Base-by-base conservation (phyloP, 2,113 vertebrate genomes). In the Sarotherodon lohbergeri region DNA sequence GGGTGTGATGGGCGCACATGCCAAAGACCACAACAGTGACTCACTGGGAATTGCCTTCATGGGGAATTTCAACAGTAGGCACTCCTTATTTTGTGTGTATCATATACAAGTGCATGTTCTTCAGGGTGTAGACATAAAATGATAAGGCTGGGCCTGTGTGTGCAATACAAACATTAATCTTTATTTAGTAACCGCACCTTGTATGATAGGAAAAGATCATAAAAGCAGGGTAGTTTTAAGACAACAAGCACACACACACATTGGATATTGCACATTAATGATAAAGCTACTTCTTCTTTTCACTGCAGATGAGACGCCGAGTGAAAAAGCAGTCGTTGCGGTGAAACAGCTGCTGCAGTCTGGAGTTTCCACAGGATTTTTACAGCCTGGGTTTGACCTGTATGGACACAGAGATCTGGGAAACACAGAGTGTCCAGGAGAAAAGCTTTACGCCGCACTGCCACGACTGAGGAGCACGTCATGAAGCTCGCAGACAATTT, bases 11-110 rank as follows among this genome's bases (percentile, higher is more conserved):
- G 97, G 97, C 2, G 91, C 95, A 6, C 97, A 98, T 34, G 89
- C 96, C 59, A 95, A 91, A 16, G 93, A 93, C 17, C 93, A 96
- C 91, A 97, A 97, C 79, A 61, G 90, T 14, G 87, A 96, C 85
- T 97, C 97, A 10, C 66, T 97, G 11, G 97, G 97, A 9, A 88
- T 97, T 46, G 96, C 96, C 13, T 96, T 98, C 91, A 96, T 98
- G 36, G 97, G 97, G 13, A 94, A 91, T 89, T 97, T 96, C 61
- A 94, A 92, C 27, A 91, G 97, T 98, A 94, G 94, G 89, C 12
- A 16, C 9, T 34, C 9, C 16, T 50, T 82, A 61, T 86, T 5
- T 34, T 9, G 52, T 41, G 2, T 59, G 41, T 2, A 52, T 34
- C 29, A 5, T 78, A 78, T 12, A 4, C 17, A 50, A 12, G 6